Evolutionary conservation across 2,888 invertebrate genomes (phyloP).

Genomic region (Uloborus plumipes): DNA sequence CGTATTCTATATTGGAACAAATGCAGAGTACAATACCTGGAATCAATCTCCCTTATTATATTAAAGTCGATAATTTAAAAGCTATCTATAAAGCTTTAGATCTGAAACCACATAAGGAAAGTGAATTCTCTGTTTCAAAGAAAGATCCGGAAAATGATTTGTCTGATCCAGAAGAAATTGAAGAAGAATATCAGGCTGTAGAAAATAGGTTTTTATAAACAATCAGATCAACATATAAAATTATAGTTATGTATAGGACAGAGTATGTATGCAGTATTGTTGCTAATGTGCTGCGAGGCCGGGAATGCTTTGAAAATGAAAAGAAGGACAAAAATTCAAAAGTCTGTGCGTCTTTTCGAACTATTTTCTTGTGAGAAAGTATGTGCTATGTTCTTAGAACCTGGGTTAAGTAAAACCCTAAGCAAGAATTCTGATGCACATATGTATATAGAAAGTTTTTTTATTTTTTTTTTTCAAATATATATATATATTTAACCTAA

Average conservation of each 20-base stretch:
- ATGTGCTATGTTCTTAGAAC: too few relatives aligned
- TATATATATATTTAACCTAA: too few relatives aligned
- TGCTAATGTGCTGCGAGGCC: not conserved
- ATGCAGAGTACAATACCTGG: constrained; percentile 72
- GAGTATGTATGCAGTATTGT: not conserved
- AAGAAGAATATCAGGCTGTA: constrained; percentile 70
- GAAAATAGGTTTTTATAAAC: constrained; percentile 68
- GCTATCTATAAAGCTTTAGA: constrained; percentile 71
- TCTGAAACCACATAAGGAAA: constrained; percentile 67
- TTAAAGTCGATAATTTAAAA: constrained; percentile 72
- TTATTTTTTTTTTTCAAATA: too few relatives aligned
- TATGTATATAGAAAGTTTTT: too few relatives aligned
- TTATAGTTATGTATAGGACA: too few relatives aligned
- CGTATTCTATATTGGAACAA: constrained; percentile 74
- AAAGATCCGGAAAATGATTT: constrained; percentile 35
- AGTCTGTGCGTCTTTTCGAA: too few relatives aligned
- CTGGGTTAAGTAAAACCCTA: too few relatives aligned
- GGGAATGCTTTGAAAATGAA: not conserved
- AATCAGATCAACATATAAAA: too few relatives aligned
- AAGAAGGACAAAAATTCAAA: not conserved
- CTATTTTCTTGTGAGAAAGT: too few relatives aligned
- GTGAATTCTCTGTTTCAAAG: constrained; percentile 64
- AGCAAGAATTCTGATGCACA: too few relatives aligned
- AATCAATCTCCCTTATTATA: constrained; percentile 72
- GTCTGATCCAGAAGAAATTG: constrained; percentile 66